These are phyloP conservation scores for Sylvia borin DNA, from an alignment of 2,797 vertebrate genomes.

Conservation along the genomic window DNA sequence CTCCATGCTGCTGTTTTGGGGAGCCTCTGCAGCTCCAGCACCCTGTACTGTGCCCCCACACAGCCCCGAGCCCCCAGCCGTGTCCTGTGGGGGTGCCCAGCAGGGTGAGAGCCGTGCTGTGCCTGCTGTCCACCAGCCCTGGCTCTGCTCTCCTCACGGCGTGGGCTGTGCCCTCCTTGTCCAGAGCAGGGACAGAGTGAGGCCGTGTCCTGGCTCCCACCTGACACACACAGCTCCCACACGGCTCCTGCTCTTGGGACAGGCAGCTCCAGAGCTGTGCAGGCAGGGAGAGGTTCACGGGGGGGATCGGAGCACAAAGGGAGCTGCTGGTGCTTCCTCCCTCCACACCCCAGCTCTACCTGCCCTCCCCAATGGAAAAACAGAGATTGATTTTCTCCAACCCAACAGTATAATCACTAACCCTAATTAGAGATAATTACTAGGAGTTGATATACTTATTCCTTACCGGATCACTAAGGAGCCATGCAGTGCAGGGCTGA, in stretches of 20 bases:
- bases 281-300: background rate
- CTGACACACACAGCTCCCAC: background rate
- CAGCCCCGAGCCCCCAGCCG: background rate
- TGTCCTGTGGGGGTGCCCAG: background rate
- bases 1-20: background rate
- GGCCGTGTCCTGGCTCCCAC: background rate
- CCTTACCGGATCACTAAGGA: constrained; percentile 89
- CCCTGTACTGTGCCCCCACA: no score
- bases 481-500: constrained; percentile 51
- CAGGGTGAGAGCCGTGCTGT: rapidly evolving
- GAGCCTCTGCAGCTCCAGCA: background rate
- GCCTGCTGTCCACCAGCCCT: background rate
- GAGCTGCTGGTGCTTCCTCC: background rate
- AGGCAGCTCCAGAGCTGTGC: rapidly evolving
- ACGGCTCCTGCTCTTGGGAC: background rate
- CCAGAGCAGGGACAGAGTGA: rapidly evolving
- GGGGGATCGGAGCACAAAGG: rapidly evolving
- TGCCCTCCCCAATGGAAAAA: constrained; percentile 86
- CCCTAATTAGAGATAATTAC: constrained; percentile 99
- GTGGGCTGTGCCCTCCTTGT: background rate
- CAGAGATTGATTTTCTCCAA: constrained; percentile 94
- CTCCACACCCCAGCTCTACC: constrained; percentile 62
- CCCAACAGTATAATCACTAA: constrained; percentile 98
- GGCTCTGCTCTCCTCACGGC: background rate
- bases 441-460: constrained; percentile 95